Evolutionary conservation across 2,113 vertebrate genomes (phyloP).

Genomic region (Phyllopteryx taeniolatus): DNA sequence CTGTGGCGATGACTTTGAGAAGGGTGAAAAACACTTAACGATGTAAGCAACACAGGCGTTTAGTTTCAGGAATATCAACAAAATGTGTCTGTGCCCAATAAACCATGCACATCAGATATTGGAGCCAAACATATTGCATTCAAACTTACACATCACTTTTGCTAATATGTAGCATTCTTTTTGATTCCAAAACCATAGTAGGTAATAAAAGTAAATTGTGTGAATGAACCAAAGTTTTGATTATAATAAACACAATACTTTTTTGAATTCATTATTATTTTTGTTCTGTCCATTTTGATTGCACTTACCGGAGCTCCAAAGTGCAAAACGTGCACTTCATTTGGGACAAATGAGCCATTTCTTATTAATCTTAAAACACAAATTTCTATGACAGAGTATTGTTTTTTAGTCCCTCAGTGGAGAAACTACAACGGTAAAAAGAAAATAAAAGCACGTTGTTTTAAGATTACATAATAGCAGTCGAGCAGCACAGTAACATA

Average conservation of each 20-base stretch:
- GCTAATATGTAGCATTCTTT: neutral
- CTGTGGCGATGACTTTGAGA: conserved; percentile 33
- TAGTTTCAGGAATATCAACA: conserved; percentile 17
- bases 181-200: neutral
- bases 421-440: neutral
- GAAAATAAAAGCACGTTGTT: neutral
- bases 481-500: no score
- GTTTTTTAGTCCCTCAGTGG: neutral
- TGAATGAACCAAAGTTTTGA: neutral
- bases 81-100: conserved; percentile 5
- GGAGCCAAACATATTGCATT: conserved; percentile 16
- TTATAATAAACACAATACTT: neutral
- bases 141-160: conserved; percentile 9
- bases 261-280: neutral
- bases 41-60: neutral
- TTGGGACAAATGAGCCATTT: neutral
- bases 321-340: no score
- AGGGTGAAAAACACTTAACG: conserved; percentile 11
- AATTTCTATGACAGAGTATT: neutral
- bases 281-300: neutral
- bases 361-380: neutral
- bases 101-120: neutral
- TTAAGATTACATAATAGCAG: no score
- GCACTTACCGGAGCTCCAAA: neutral
- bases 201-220: conserved; percentile 1